A percentile compares a stretch with the other conserved stretches of the same genome.
These are phyloP conservation scores for Lithophane ornitopus DNA, from an alignment of 2,888 invertebrate genomes.

Conservation along the genomic window DNA sequence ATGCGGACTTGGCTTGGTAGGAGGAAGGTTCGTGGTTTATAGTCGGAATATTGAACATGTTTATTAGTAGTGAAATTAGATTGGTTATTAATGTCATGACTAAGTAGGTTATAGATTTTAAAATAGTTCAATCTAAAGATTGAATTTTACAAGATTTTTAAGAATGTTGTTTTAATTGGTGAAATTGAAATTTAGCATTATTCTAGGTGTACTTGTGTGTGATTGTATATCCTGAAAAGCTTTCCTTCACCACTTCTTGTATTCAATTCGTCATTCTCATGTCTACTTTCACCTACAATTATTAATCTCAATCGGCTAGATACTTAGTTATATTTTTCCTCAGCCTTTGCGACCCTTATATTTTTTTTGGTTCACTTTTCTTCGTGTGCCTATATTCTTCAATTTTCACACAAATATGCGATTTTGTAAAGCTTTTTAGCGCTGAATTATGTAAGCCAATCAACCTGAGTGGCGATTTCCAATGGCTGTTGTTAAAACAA, in stretches of 20 bases:
- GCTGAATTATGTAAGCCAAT: conserved; percentile 23
- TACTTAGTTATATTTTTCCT: neutral
- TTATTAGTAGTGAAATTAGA: neutral
- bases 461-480: conserved; percentile 1
- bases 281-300: neutral
- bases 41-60: neutral
- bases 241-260: neutral
- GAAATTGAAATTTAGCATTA: neutral
- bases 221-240: neutral
- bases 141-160: neutral
- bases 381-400: neutral
- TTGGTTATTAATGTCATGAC: neutral
- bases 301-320: neutral
- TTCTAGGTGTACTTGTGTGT: neutral
- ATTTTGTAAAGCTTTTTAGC: neutral
- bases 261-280: neutral
- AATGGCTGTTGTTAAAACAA: conserved; percentile 16
- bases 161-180: neutral
- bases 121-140: neutral
- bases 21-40: conserved; percentile 3
- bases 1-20: conserved; percentile 39
- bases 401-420: neutral
- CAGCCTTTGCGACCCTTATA: neutral
- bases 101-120: neutral
- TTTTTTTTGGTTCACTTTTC: neutral